Percentiles rank a stretch among this genome's conserved stretches.
Conservation (phyloP, 2,113 vertebrate genomes). For the Melierax canorus region DNA sequence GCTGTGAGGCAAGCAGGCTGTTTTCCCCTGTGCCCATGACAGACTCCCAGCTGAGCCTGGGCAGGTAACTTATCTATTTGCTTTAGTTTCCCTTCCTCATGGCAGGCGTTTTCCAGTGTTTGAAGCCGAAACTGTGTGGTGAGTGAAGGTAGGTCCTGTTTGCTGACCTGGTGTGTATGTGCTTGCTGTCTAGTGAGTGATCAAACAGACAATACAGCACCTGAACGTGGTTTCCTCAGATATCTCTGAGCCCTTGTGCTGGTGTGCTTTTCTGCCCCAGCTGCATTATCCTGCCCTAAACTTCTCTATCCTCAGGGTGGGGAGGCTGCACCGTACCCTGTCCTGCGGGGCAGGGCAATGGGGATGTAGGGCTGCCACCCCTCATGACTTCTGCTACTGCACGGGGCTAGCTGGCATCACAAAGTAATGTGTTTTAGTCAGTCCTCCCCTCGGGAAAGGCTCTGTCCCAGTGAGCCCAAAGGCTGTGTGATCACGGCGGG, state of each 20-base stretch:
- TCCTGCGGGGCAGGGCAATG: not conserved
- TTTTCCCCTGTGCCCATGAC: fast-evolving
- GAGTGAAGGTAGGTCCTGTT: not conserved
- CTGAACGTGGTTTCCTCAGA: not conserved
- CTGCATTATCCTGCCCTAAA: not conserved
- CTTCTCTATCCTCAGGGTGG: fast-evolving
- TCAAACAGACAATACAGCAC: not conserved
- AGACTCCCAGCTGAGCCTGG: not conserved
- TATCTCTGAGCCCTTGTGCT: not conserved
- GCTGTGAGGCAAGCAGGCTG: not conserved
- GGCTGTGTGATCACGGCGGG: not conserved
- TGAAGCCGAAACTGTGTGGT: not conserved
- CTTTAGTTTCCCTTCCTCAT: not conserved
- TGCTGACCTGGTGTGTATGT: not conserved
- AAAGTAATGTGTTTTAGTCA: too few species aligned
- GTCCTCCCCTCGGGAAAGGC: not conserved
- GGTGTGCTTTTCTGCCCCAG: not conserved
- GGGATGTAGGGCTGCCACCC: not conserved
- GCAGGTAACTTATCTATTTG: not conserved
- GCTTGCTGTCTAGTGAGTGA: not conserved
- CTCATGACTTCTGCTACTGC: not conserved
- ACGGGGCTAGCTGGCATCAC: not conserved
- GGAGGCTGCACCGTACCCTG: fast-evolving
- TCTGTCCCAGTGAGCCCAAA: not conserved
- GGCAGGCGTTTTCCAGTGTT: fast-evolving